phyloP scores from a whole-genome alignment of 2,797 vertebrate species.

The Poeciliopsis turneri region DNA sequence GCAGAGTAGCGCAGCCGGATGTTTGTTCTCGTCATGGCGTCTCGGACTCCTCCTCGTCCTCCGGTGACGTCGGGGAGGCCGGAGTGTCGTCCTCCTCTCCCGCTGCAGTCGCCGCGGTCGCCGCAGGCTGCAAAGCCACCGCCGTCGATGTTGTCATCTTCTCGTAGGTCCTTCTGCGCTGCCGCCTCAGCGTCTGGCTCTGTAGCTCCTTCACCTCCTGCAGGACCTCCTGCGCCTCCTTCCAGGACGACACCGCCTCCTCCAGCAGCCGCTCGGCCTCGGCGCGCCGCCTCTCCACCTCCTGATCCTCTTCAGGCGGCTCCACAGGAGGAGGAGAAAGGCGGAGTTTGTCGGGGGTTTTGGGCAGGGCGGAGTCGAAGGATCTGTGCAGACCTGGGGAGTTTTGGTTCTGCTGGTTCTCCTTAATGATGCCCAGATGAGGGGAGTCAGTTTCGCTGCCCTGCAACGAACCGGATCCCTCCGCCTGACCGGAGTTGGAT shows the following conservation, averaged over 20 bases:
- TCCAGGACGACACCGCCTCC: slow-evolving; percentile 92
- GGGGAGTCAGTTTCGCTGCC: slow-evolving; percentile 21
- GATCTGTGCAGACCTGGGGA: slow-evolving; percentile 41
- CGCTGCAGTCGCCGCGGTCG: background rate
- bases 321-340: slow-evolving; percentile 9
- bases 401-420: slow-evolving; percentile 23
- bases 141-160: slow-evolving; percentile 55
- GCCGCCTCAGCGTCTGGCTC: slow-evolving; percentile 87
- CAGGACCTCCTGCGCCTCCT: slow-evolving; percentile 91
- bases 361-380: slow-evolving; percentile 39
- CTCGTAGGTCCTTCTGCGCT: slow-evolving; percentile 70
- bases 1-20: slow-evolving; percentile 14
- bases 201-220: slow-evolving; percentile 93
- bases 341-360: slow-evolving; percentile 32
- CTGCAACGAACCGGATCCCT: slow-evolving; percentile 14
- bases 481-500: slow-evolving; percentile 29
- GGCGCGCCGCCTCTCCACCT: slow-evolving; percentile 81
- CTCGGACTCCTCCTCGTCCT: slow-evolving; percentile 74
- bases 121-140: background rate
- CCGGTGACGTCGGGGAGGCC: slow-evolving; percentile 48
- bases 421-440: slow-evolving; percentile 12
- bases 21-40: slow-evolving; percentile 70
- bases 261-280: slow-evolving; percentile 90
- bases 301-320: slow-evolving; percentile 64
- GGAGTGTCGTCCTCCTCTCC: slow-evolving; percentile 67